These are phyloP conservation scores for Prionace glauca DNA, from an alignment of 2,797 vertebrate species.

Conservation along the genomic window DNA sequence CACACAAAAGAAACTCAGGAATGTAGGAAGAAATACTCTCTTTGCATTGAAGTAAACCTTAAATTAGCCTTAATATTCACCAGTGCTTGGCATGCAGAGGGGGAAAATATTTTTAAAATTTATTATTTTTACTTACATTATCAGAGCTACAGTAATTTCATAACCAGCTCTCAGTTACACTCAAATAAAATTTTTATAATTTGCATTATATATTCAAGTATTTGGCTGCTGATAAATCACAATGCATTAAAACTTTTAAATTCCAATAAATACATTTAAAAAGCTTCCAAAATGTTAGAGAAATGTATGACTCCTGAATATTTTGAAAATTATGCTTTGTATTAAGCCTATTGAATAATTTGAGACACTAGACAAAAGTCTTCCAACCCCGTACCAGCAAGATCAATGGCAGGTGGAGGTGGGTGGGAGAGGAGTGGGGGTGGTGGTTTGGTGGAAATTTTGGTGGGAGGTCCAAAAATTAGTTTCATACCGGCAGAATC, in stretches of 20 bases:
- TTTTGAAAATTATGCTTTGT: neutral
- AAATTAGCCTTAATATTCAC: neutral
- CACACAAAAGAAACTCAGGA: neutral
- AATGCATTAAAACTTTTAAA: neutral
- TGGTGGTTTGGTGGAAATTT: too few species aligned
- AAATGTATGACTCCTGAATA: neutral
- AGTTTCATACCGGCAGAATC: too few species aligned
- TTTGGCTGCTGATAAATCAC: neutral
- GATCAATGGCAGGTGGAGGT: too few species aligned
- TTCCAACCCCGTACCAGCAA: too few species aligned
- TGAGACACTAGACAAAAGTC: neutral
- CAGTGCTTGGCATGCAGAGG: neutral
- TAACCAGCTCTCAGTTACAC: neutral
- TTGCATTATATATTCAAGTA: slow-evolving; percentile 4
- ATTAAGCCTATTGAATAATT: neutral
- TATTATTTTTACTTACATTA: neutral
- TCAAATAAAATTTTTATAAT: neutral
- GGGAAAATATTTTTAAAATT: neutral
- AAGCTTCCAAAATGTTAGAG: neutral
- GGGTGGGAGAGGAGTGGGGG: too few species aligned
- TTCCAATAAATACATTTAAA: neutral
- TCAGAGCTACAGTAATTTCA: neutral
- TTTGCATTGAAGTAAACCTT: neutral
- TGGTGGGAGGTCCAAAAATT: too few species aligned
- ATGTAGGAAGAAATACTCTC: neutral